Evolutionary conservation across 2,113 vertebrate genomes (phyloP), one percentile per base, ranked within the genome.

Genomic region (Chloroceryle aenea): DNA sequence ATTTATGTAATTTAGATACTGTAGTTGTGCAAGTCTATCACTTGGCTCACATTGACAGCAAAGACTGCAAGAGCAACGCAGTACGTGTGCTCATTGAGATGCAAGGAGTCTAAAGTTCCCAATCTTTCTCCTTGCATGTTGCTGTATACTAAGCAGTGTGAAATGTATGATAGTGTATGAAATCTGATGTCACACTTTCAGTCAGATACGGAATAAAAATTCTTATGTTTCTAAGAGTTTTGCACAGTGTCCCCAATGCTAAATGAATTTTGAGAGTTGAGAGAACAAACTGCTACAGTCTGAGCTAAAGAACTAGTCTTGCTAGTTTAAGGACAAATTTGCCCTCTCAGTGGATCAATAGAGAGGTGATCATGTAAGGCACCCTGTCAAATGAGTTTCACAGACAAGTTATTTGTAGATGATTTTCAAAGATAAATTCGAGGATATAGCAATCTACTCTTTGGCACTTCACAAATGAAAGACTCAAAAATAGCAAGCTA

Each of bases 361-460:
- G 67, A 90, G 61, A 45, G 83, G 83, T 63, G 83, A 48, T 75
- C 56, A 13, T 18, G 8, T 63, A 86, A 90, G 69, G 76, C 56
- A 88, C 64, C 40, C 40, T 87, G 86, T 81, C 90, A 93, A 92
- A 63, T 1, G 6, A 71, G 55, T 90, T 96, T 93, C 95, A 75
- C 90, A 94, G 73, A 68, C 34, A 72, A 88, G 85, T 84, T 96
- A 94, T 95, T 96, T 90, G 86, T 69, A 90, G 95, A 89, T 45
- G 4, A 92, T 81, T 94, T 95, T 95, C 90, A 79, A 84, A 92
- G 45, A 95, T 43, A 80, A 87, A 88, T 91, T 91, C 1, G 8
- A 94, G 29, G 69, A 68, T 94, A 50, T 68, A 87, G 36, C 93
- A 83, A 87, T 91, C 94, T 82, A 87, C 34, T 95, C 40, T 56